phyloP scores from a whole-genome alignment of 2,888 invertebrate species.

The Melinopterus prodromus region DNA sequence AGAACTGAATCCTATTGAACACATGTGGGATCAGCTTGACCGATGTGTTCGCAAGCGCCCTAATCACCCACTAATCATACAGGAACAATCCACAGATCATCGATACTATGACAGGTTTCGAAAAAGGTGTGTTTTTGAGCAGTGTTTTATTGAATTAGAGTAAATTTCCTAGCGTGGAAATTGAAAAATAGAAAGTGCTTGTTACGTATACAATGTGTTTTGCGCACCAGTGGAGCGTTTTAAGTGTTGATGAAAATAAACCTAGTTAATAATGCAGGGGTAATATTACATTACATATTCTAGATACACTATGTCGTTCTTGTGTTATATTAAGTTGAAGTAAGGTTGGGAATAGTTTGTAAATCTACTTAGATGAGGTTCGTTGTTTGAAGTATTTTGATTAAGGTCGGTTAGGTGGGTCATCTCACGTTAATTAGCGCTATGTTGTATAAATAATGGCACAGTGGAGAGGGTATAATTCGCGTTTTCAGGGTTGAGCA shows the following conservation, averaged over 20 bases:
- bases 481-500: background rate
- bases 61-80: no score
- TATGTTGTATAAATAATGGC: background rate
- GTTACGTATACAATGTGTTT: background rate
- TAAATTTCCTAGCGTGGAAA: background rate
- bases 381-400: background rate
- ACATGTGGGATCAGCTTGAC: no score
- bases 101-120: no score
- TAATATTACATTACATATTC: conserved; percentile 4
- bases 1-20: no score
- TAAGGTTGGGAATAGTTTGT: background rate
- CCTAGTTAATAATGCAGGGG: background rate
- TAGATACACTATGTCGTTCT: background rate
- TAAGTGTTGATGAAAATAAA: background rate
- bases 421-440: background rate
- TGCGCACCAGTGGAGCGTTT: background rate
- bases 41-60: no score
- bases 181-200: background rate
- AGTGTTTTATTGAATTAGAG: background rate
- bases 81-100: no score
- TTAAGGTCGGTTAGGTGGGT: background rate
- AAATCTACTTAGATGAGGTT: background rate
- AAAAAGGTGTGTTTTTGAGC: no score
- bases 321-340: background rate
- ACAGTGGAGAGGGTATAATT: background rate